A percentile compares a stretch with the other conserved stretches of the same genome.
These are phyloP conservation scores for Chiroxiphia lanceolata DNA, from an alignment of 2,797 vertebrate species.

Conservation along the genomic window DNA sequence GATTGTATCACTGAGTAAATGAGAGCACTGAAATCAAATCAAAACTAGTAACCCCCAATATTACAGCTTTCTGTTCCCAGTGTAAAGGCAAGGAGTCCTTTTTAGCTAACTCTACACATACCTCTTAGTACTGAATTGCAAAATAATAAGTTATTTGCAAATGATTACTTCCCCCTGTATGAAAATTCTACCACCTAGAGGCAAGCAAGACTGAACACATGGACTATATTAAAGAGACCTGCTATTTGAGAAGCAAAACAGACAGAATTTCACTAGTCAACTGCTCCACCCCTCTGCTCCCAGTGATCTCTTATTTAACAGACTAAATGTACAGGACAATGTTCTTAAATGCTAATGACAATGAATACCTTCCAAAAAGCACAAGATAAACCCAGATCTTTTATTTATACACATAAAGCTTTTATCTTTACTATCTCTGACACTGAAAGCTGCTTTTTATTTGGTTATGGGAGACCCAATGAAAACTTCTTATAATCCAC, in stretches of 20 bases:
- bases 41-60: not conserved
- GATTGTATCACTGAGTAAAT: not conserved
- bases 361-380: constrained; percentile 32
- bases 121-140: not conserved
- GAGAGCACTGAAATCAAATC: not conserved
- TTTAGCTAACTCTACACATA: not conserved
- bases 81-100: not conserved
- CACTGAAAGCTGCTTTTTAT: not conserved
- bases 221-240: constrained; percentile 47
- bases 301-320: constrained; percentile 41
- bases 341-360: constrained; percentile 37
- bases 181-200: constrained; percentile 54
- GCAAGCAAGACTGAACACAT: constrained; percentile 39
- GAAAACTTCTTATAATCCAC: not conserved
- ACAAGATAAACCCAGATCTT: constrained; percentile 33
- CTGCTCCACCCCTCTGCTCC: constrained; percentile 27
- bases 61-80: not conserved
- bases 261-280: constrained; percentile 36
- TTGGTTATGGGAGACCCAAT: not conserved
- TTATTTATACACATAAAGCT: constrained; percentile 24
- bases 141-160: constrained; percentile 6
- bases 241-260: constrained; percentile 34
- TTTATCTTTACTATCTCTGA: constrained; percentile 40
- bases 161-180: not conserved
- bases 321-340: not conserved